Evolutionary conservation across 2,888 invertebrate genomes (phyloP).

Genomic region (Prenolepis imparis): DNA sequence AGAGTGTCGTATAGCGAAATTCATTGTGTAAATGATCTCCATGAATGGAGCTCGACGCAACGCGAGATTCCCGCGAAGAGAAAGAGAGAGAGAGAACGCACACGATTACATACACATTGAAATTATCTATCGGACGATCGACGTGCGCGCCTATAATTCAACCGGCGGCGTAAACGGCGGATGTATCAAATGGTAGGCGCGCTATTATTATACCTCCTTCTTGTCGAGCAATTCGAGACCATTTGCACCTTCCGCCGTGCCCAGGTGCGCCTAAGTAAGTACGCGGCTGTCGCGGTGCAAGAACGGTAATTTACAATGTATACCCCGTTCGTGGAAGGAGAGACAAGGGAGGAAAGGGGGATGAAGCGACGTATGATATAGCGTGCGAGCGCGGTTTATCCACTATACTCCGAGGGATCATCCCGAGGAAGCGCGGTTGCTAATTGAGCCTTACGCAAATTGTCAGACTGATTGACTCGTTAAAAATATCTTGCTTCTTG

Average conservation of each 20-base stretch:
- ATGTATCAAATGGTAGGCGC: constrained; percentile 54
- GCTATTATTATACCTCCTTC: constrained; percentile 53
- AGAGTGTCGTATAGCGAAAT: neutral
- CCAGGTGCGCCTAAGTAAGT: constrained; percentile 58
- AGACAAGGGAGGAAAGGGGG: neutral
- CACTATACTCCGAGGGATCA: constrained; percentile 16
- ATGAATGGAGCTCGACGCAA: neutral
- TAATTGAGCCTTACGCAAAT: constrained; percentile 18
- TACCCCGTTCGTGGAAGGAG: neutral
- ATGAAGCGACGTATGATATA: neutral
- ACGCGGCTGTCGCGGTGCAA: constrained; percentile 48
- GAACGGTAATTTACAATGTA: constrained; percentile 56
- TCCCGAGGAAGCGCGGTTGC: neutral
- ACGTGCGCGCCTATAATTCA: constrained; percentile 54
- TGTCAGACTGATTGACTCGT: constrained; percentile 40
- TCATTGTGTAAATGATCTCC: neutral
- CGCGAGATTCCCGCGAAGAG: neutral
- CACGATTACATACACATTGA: constrained; percentile 29
- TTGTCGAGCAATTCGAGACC: constrained; percentile 55
- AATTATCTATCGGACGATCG: constrained; percentile 56
- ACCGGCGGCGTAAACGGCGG: constrained; percentile 44
- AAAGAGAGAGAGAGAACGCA: neutral
- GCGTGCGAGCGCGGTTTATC: constrained; percentile 36
- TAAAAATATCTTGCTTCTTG: neutral
- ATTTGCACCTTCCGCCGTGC: constrained; percentile 60